These are phyloP conservation scores for Calephelis nemesis DNA, from an alignment of 1,140 invertebrate species.

Conservation along the genomic window DNA sequence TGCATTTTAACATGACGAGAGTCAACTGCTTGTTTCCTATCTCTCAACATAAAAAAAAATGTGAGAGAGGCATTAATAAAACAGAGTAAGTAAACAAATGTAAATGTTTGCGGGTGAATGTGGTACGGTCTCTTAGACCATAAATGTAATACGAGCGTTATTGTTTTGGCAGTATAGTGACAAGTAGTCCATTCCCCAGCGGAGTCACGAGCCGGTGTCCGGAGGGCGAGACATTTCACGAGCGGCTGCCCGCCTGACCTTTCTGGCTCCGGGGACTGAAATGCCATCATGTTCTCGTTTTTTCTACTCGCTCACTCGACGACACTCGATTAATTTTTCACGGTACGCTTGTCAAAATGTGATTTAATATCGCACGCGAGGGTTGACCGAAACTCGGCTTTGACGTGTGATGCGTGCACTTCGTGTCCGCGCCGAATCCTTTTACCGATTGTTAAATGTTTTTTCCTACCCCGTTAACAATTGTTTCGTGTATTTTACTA, in stretches of 20 bases:
- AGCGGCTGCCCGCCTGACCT: constrained; percentile 68
- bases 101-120: background rate
- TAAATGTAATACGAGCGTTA: constrained; percentile 17
- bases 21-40: too few species aligned
- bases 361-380: constrained; percentile 73
- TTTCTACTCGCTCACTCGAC: constrained; percentile 67
- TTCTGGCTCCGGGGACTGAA: constrained; percentile 67
- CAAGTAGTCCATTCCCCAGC: constrained; percentile 41
- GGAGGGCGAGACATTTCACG: constrained; percentile 70
- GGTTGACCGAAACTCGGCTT: constrained; percentile 58
- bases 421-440: constrained; percentile 32
- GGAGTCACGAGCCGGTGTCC: constrained; percentile 48
- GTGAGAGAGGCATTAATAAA: too few species aligned
- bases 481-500: background rate
- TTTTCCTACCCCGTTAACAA: too few species aligned
- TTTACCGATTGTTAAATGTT: constrained; percentile 29
- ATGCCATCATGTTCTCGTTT: constrained; percentile 74
- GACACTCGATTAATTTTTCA: constrained; percentile 78
- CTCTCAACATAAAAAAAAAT: too few species aligned
- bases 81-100: background rate
- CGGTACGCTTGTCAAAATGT: constrained; percentile 78
- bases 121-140: background rate
- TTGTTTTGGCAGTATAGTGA: constrained; percentile 35
- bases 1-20: too few species aligned
- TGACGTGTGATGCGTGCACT: constrained; percentile 67